A percentile compares a stretch with the other conserved stretches of the same genome.
These are phyloP conservation scores for Torymus texanus DNA, from an alignment of 2,888 invertebrate genomes.

Conservation along the genomic window DNA sequence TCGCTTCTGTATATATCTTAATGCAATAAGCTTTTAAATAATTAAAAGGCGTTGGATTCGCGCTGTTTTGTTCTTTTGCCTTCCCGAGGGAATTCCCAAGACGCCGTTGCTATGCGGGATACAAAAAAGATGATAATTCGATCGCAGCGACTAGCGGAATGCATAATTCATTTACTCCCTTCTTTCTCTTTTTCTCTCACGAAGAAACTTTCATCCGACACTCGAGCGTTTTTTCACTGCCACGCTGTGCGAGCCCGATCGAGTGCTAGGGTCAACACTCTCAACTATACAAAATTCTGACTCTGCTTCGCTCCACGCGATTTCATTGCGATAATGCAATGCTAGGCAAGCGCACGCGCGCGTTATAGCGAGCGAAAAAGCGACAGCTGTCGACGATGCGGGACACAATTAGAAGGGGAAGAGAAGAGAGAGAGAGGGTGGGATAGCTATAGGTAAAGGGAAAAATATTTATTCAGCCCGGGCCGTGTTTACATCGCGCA, in stretches of 20 bases:
- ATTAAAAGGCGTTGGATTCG: conserved; percentile 23
- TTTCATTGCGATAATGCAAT: conserved; percentile 9
- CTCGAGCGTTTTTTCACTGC: no score
- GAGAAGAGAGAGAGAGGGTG: no score
- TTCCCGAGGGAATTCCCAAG: neutral
- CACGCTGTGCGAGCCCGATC: conserved; percentile 1
- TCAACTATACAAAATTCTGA: neutral
- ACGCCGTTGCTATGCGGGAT: conserved; percentile 12
- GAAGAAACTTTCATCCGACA: neutral
- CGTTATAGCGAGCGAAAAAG: neutral
- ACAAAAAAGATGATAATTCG: conserved; percentile 34
- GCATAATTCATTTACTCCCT: conserved; percentile 44
- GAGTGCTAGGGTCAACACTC: conserved; percentile 29
- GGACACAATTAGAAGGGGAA: neutral
- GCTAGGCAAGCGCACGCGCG: neutral
- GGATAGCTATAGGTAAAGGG: neutral
- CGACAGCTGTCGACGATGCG: neutral
- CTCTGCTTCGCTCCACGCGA: neutral
- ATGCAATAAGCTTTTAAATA: conserved; percentile 48
- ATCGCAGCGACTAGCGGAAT: conserved; percentile 32
- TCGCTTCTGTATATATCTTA: conserved; percentile 11
- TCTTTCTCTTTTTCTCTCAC: neutral
- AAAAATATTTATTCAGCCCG: conserved; percentile 23
- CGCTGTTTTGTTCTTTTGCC: conserved; percentile 29
- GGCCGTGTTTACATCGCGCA: neutral